Conservation (phyloP, 1,140 invertebrate species). For the Drosophila lacertosa region DNA sequence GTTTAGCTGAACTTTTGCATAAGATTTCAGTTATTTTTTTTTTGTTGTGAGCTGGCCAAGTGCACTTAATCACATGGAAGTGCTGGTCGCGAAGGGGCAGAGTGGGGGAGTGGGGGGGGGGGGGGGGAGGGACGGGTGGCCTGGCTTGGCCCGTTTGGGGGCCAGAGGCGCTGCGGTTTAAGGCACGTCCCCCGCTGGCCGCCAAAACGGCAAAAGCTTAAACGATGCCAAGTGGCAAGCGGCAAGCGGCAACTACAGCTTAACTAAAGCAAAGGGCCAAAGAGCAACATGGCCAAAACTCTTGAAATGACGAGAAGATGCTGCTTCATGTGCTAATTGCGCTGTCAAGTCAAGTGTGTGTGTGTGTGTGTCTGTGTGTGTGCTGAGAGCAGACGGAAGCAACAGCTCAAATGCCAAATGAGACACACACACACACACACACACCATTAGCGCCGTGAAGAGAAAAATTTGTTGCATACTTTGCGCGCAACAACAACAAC, state of each 20-base stretch:
- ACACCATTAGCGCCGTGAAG: slow-evolving; percentile 18
- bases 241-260: slow-evolving; percentile 16
- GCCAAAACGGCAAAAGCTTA: slow-evolving; percentile 51
- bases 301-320: slow-evolving; percentile 74
- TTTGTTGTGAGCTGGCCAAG: slow-evolving; percentile 45
- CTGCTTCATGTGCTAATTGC: slow-evolving; percentile 82
- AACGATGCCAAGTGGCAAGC: slow-evolving; percentile 77
- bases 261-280: slow-evolving; percentile 28
- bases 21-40: slow-evolving; percentile 28
- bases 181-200: slow-evolving; percentile 57
- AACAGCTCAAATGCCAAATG: slow-evolving; percentile 20
- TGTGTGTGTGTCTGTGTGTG: slow-evolving; percentile 18
- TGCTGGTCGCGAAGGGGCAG: slow-evolving; percentile 7
- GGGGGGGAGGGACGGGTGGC: slow-evolving; percentile 26
- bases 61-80: slow-evolving; percentile 78
- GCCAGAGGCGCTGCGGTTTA: slow-evolving; percentile 41
- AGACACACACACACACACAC: slow-evolving; percentile 6
- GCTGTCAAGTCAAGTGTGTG: slow-evolving; percentile 68
- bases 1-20: slow-evolving; percentile 59
- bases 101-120: slow-evolving; percentile 11
- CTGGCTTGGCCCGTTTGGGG: slow-evolving; percentile 34
- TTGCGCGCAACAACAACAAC: slow-evolving; percentile 44
- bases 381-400: slow-evolving; percentile 17
- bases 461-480: slow-evolving; percentile 73
- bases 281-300: slow-evolving; percentile 53